Evolutionary conservation across 2,113 vertebrate genomes (phyloP), one percentile per base, ranked within the genome.

Genomic region (Cephalopterus ornatus): DNA sequence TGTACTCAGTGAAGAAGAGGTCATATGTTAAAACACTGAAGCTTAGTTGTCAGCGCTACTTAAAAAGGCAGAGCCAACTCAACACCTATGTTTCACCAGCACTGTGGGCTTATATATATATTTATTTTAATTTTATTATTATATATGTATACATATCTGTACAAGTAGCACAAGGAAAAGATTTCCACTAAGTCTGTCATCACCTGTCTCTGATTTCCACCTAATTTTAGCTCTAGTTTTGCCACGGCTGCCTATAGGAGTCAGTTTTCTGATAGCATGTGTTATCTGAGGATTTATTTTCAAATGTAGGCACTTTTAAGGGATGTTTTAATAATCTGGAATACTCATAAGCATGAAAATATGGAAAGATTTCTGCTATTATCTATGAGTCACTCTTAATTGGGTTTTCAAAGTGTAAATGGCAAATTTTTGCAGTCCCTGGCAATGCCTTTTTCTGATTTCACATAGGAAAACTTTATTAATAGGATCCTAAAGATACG

Each of bases 401-500:
- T 92, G 28, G 28, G 9, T 74, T 92, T 92, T 86, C 72, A 59
- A 71, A 95, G 33, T 33, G 15, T 59, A 95, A 92, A 95, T 92
- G 46, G 56, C 44, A 90, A 92, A 18, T 37, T 83, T 92, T 81
- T 87, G 68, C 53, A 78, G 17, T 74, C 26, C 44, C 30, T 84
- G 13, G 42, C 27, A 88, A 74, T 81, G 90, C 9, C 13, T 89
- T 86, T 84, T 90, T 80, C 91, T 95, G 61, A n/a, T 88, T 88
- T 93, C 79, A 44, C 84, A 78, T 61, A 94, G 56, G 83, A 94
- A 96, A 91, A 46, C n/a, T 88, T 62, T 97, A 96, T 92, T 80
- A 94, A 96, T 94, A 95, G 65, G 61, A 81, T 55, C 95, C 35
- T 78, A 84, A 86, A 92, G 67, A 93, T 80, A 85, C 0, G 0